Evolutionary conservation across 2,113 vertebrate species (phyloP).

Genomic region (Mus spicilegus): DNA sequence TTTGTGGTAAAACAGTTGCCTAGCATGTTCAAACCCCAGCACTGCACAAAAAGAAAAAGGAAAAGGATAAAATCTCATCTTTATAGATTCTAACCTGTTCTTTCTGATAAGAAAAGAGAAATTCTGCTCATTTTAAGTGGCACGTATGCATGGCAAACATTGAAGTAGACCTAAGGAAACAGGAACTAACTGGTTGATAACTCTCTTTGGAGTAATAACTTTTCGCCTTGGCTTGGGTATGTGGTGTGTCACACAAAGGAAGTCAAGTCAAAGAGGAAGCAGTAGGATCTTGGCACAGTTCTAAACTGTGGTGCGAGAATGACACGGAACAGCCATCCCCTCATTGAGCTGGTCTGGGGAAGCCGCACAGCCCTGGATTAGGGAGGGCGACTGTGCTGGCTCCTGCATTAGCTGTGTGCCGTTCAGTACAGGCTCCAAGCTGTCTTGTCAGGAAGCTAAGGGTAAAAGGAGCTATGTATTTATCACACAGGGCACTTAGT

Average conservation of each 20-base stretch:
- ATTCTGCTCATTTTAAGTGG: not conserved
- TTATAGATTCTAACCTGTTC: not conserved
- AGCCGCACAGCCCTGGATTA: not conserved
- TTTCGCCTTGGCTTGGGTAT: not conserved
- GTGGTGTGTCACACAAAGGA: not conserved
- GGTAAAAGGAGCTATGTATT: not conserved
- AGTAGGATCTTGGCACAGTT: not conserved
- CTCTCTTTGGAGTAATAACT: conserved; percentile 48
- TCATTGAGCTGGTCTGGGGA: not conserved
- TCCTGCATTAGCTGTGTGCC: not conserved
- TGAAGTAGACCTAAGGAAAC: not conserved
- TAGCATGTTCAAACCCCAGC: not conserved
- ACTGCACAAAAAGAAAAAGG: not conserved
- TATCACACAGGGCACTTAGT: not conserved
- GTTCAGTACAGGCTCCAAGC: not conserved
- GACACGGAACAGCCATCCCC: not conserved
- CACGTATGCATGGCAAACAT: not conserved
- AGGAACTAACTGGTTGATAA: not conserved
- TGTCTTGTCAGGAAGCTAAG: conserved; percentile 15
- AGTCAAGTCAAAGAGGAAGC: not conserved
- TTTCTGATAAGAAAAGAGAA: conserved; percentile 31
- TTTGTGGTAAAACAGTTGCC: not conserved
- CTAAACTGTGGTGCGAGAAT: not conserved
- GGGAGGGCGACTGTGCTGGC: not conserved
- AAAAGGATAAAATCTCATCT: not conserved